phyloP scores from a whole-genome alignment of 2,113 vertebrate genomes.

The Stegostoma tigrinum region DNA sequence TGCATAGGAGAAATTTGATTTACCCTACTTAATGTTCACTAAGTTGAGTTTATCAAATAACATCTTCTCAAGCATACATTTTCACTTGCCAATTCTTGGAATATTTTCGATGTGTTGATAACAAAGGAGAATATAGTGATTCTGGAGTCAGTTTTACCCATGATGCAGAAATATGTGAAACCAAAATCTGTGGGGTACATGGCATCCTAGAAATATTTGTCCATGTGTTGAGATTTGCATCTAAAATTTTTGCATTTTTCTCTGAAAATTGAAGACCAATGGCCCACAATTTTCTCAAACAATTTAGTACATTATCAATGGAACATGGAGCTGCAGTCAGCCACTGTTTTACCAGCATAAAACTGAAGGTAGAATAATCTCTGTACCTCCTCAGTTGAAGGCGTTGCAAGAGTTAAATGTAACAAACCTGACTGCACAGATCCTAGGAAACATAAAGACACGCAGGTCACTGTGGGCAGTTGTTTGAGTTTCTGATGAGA shows the following conservation, averaged over 20 bases:
- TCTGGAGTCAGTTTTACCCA: not conserved
- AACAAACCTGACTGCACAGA: not conserved
- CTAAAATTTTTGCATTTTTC: not conserved
- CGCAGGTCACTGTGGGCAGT: not conserved
- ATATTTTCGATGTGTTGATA: not conserved
- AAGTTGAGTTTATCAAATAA: not conserved
- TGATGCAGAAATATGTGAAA: not conserved
- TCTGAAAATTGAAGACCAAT: not conserved
- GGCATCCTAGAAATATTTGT: not conserved
- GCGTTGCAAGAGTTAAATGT: not conserved
- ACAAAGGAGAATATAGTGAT: not conserved
- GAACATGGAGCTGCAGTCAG: not conserved
- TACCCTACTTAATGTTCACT: not conserved
- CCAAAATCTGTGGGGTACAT: not conserved
- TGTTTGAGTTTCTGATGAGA: constrained; percentile 14
- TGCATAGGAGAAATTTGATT: not conserved
- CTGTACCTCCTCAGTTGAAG: not conserved
- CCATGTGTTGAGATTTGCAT: not conserved
- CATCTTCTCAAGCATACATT: not conserved
- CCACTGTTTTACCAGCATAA: not conserved
- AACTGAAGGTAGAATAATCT: not conserved
- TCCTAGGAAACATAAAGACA: not conserved
- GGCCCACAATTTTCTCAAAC: not conserved
- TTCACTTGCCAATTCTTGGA: not conserved
- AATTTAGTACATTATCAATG: not conserved